Evolutionary conservation across 2,888 invertebrate genomes (phyloP).

Genomic region (Fragum sueziense): DNA sequence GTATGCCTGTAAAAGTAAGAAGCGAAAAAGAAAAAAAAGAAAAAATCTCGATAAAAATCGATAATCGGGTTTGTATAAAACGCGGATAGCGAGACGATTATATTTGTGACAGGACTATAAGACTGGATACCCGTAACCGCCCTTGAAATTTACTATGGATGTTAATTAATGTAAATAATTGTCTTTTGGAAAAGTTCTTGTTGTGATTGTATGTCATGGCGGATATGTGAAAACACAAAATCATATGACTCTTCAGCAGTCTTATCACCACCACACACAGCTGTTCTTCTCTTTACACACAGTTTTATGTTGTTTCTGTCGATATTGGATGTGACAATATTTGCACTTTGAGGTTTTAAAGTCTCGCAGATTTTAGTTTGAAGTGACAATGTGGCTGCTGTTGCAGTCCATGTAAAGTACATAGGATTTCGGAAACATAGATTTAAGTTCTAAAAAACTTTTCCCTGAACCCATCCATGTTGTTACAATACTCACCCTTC

Average conservation of each 20-base stretch:
- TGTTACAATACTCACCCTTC: constrained; percentile 1
- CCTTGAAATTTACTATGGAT: no score
- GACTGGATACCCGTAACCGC: no score
- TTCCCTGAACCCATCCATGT: not conserved
- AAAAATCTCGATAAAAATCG: no score
- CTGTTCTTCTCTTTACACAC: not conserved
- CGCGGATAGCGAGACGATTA: no score
- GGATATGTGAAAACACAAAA: not conserved
- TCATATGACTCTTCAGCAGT: constrained; percentile 9
- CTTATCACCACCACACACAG: not conserved
- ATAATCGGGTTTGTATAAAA: no score
- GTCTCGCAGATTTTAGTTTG: not conserved
- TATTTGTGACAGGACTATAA: no score
- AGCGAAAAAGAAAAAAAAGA: no score
- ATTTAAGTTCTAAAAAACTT: constrained; percentile 1
- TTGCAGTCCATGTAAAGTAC: not conserved
- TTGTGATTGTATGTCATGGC: constrained; percentile 5
- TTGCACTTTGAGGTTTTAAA: not conserved
- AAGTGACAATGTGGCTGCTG: not conserved
- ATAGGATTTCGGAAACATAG: constrained; percentile 3
- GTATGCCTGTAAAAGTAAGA: no score
- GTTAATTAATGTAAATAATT: not conserved
- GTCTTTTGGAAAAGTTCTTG: constrained; percentile 8
- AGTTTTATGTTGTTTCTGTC: not conserved
- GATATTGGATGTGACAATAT: not conserved